These are phyloP conservation scores for Cathartes aura DNA, from an alignment of 2,113 vertebrate genomes.

Conservation along the genomic window DNA sequence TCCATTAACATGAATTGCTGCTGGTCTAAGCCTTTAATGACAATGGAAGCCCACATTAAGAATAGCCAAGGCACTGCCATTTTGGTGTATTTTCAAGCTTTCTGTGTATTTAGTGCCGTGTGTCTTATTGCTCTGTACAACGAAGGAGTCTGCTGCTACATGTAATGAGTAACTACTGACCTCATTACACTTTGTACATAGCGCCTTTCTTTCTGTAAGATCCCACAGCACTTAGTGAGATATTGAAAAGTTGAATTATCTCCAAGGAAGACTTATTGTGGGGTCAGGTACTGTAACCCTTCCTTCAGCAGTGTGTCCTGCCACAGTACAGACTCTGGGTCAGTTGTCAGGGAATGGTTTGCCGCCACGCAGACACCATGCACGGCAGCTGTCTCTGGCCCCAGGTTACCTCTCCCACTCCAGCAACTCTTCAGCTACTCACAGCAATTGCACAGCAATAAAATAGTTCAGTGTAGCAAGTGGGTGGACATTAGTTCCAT, in stretches of 20 bases:
- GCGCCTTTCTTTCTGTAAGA: background rate
- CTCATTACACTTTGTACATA: background rate
- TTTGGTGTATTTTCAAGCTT: background rate
- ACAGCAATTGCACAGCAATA: background rate
- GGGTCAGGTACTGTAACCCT: background rate
- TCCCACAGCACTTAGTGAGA: background rate
- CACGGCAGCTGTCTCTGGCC: background rate
- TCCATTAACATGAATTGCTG: background rate
- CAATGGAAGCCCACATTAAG: background rate
- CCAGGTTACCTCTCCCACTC: background rate
- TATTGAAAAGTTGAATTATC: background rate
- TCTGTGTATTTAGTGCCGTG: background rate
- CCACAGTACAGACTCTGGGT: background rate
- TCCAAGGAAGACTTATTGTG: background rate
- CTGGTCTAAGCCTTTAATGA: background rate
- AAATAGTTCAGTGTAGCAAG: background rate
- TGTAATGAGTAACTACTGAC: background rate
- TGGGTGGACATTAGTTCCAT: conserved; percentile 10
- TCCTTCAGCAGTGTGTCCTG: background rate
- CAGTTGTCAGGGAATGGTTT: background rate
- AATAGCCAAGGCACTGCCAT: background rate
- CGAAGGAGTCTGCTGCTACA: background rate
- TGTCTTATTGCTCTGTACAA: background rate
- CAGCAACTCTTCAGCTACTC: background rate
- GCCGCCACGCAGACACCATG: rapidly evolving